Conservation (phyloP, 92 coral and sea anemone species). For the Siderastrea siderea region DNA sequence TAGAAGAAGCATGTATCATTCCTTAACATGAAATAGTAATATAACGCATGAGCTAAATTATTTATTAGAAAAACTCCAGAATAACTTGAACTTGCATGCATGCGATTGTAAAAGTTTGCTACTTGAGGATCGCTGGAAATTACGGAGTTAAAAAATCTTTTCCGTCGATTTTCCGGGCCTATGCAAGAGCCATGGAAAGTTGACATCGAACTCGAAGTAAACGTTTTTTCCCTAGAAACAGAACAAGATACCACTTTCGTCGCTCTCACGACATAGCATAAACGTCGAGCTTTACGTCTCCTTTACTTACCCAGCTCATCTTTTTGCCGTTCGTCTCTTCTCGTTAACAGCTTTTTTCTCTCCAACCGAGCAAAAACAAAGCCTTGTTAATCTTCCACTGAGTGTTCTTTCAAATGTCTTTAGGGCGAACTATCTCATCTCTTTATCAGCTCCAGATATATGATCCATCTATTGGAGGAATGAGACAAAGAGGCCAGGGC, state of each 20-base stretch:
- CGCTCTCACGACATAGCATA: not conserved
- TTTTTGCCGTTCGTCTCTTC: not conserved
- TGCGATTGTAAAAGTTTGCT: not conserved
- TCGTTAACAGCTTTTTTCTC: conserved; percentile 41
- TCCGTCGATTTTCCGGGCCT: not conserved
- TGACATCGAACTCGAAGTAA: not conserved
- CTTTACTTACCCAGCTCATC: conserved; percentile 22
- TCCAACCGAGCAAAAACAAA: conserved; percentile 46
- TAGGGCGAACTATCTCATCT: conserved; percentile 51
- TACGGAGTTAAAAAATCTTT: not conserved
- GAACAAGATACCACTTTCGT: not conserved
- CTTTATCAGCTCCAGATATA: conserved; percentile 47
- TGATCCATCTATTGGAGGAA: conserved; percentile 35
- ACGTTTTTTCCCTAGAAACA: not conserved
- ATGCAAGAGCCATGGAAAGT: not conserved
- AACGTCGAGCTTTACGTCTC: not conserved
- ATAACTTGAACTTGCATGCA: not conserved
- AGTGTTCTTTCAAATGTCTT: conserved; percentile 48
- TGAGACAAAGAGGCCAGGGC: conserved; percentile 2
- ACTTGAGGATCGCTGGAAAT: not conserved
- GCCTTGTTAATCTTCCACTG: conserved; percentile 28
- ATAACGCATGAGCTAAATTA: not conserved
- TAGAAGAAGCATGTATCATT: not conserved
- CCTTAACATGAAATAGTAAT: not conserved
- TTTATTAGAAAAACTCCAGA: too few species aligned